These are phyloP conservation scores for Myotis yumanensis DNA, from an alignment of 2,113 vertebrate species.

Conservation along the genomic window DNA sequence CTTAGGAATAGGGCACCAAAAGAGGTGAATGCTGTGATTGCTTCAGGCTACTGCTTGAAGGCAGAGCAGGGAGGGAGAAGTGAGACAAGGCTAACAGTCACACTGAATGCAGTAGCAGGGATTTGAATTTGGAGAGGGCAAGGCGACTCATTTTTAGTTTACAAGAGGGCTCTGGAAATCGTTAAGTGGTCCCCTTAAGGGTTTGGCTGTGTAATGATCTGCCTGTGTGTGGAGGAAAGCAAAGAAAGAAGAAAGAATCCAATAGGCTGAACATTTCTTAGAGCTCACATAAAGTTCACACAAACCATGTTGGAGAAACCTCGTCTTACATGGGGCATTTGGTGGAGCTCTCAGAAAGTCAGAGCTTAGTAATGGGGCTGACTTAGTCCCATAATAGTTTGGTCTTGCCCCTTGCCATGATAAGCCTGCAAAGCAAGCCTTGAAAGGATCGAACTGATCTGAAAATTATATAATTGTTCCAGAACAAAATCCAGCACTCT, in stretches of 20 bases:
- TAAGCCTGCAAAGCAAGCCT: neutral
- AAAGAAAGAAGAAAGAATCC: neutral
- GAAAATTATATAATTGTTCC: neutral
- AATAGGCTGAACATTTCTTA: neutral
- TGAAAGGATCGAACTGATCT: neutral
- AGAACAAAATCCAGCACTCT: neutral
- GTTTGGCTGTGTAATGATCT: neutral
- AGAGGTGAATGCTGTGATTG: neutral
- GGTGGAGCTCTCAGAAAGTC: neutral
- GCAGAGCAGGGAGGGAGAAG: no score
- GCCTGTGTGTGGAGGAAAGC: neutral
- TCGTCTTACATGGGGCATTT: neutral
- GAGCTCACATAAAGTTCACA: no score
- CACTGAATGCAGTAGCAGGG: neutral
- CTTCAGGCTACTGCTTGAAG: neutral
- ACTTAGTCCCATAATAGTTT: neutral
- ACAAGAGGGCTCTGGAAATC: neutral
- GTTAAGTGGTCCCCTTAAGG: neutral
- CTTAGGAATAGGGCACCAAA: neutral
- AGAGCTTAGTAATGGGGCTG: neutral
- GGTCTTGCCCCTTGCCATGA: no score
- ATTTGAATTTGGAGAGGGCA: neutral
- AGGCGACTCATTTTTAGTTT: neutral
- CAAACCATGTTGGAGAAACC: neutral
- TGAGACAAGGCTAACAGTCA: fast-evolving